phyloP scores from a whole-genome alignment of 1,140 invertebrate genomes.

The roundworm (Caenorhabditis elegans) region WBcel235 BX284602.5:12455501-12456000 shows the following conservation, averaged over 20 bases:
- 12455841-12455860: too few relatives aligned
- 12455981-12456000: too few relatives aligned
- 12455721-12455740: neutral
- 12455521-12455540: neutral
- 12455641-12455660: neutral
- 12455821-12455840: too few relatives aligned
- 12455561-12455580: neutral
- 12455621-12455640: neutral
- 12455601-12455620: neutral
- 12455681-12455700: neutral
- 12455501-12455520: neutral
- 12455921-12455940: too few relatives aligned
- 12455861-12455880: too few relatives aligned
- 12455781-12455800: too few relatives aligned
- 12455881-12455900: too few relatives aligned
- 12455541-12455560: neutral
- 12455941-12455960: too few relatives aligned
- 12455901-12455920: too few relatives aligned
- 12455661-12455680: neutral
- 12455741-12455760: neutral
- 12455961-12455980: too few relatives aligned
- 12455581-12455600: neutral
- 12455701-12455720: neutral
- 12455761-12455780: too few relatives aligned
- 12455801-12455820: too few relatives aligned